These are phyloP conservation scores for Zygogramma bicolorata DNA, from an alignment of 2,888 invertebrate species.

Conservation along the genomic window DNA sequence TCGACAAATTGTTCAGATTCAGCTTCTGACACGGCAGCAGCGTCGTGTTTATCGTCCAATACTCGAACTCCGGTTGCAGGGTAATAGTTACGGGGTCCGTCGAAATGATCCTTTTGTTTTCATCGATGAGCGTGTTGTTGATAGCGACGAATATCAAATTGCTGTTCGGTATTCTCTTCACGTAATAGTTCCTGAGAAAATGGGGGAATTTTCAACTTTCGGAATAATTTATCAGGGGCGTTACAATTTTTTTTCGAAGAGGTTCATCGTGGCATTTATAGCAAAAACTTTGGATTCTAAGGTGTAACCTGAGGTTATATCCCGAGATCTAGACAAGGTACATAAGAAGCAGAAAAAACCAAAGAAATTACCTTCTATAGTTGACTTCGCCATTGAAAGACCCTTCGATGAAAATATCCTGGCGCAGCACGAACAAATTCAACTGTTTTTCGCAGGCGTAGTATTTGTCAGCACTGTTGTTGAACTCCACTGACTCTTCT, in stretches of 20 bases:
- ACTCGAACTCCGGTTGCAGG: slow-evolving; percentile 50
- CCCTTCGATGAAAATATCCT: slow-evolving; percentile 52
- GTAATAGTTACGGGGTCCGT: slow-evolving; percentile 67
- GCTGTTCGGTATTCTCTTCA: slow-evolving; percentile 80
- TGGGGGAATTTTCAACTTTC: too few species aligned
- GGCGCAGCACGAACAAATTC: slow-evolving; percentile 56
- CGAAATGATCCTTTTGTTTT: slow-evolving; percentile 62
- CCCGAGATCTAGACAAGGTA: too few species aligned
- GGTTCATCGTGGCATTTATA: too few species aligned
- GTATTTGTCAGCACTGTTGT: slow-evolving; percentile 55
- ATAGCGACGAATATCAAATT: slow-evolving; percentile 84
- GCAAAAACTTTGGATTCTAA: too few species aligned
- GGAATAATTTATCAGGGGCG: too few species aligned
- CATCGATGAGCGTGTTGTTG: slow-evolving; percentile 61
- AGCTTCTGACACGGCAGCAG: slow-evolving; percentile 83
- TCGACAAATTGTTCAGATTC: slow-evolving; percentile 75
- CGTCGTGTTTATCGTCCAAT: slow-evolving; percentile 67
- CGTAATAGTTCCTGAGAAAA: slow-evolving; percentile 73
- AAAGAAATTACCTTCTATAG: slow-evolving; percentile 30
- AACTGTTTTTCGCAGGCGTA: slow-evolving; percentile 62
- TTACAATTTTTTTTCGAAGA: too few species aligned
- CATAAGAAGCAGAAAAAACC: too few species aligned
- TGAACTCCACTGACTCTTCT: slow-evolving; percentile 56
- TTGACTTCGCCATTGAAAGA: slow-evolving; percentile 51
- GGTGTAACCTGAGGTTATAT: too few species aligned